Evolutionary conservation across 1,140 invertebrate genomes (phyloP), one percentile per base, ranked within the genome.

Genomic region (Drosophila eugracilis): DNA sequence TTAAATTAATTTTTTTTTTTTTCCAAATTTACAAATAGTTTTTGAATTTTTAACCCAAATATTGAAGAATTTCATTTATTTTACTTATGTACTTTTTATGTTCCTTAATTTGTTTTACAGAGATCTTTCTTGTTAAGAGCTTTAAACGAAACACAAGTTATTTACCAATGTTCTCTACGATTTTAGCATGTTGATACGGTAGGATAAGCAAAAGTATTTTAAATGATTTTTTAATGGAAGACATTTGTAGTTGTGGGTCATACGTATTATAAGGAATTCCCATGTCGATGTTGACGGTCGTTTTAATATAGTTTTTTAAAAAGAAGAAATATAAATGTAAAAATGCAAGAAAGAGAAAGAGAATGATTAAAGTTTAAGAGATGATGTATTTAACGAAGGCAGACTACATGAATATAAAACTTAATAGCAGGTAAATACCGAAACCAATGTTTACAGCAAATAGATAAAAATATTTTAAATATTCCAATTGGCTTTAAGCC

Each of bases 141-240:
- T 53, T 45, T 15, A 32, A 79, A 75, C 62, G 65, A 49, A 77
- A 69, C 36, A 57, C 24, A 62, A 2, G 6, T 5, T 6, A 6
- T 55, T 85, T 86, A 86, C 81, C 81, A 77, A 86, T 70, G 73
- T 86, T 86, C 77, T 86, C 81, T 86, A 86, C 48, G 54, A 54
- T 80, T 76, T 60, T 57, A 53, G 14, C 17, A 34, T 57, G 67
- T 41, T 60, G 67, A 59, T 49, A 17, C n/a, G n/a, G n/a, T n/a
- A n/a, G n/a, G n/a, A n/a, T n/a, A n/a, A n/a, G n/a, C n/a, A n/a
- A n/a, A n/a, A n/a, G n/a, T n/a, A n/a, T n/a, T n/a, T n/a, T n/a
- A n/a, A n/a, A n/a, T n/a, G n/a, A n/a, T n/a, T n/a, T n/a, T n/a
- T n/a, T n/a, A n/a, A n/a, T n/a, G n/a, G n/a, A n/a, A n/a, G n/a